Evolutionary conservation across 23 tunicate species (phyloP).

Genomic region (Ciona savignyi): DNA sequence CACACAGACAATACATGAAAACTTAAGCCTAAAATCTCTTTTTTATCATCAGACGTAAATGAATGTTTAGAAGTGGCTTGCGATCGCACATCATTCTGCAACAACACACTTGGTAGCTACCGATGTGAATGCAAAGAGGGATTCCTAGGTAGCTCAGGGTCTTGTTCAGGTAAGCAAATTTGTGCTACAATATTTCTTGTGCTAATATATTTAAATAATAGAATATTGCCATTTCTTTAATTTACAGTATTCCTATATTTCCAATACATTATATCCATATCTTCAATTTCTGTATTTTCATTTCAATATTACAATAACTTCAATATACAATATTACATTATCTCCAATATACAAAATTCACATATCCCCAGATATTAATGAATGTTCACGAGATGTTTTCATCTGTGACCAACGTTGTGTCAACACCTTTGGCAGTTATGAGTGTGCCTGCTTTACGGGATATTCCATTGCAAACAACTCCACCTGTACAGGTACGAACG

Average conservation of each 20-base stretch:
- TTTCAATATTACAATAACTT: background rate
- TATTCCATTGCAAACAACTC: background rate
- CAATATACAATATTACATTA: background rate
- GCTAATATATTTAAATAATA: no score
- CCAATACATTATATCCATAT: no score
- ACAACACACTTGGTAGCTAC: constrained; percentile 28
- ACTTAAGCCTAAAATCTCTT: no score
- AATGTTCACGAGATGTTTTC: background rate
- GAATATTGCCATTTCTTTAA: no score
- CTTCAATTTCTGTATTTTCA: no score
- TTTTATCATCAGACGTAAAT: constrained; percentile 25
- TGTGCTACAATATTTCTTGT: no score
- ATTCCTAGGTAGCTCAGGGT: constrained; percentile 13
- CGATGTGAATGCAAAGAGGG: constrained; percentile 32
- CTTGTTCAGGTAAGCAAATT: background rate
- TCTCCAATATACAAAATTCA: no score
- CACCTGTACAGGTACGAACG: background rate
- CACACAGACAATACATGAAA: no score
- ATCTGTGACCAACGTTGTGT: background rate
- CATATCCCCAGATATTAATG: background rate
- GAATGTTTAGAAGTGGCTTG: constrained; percentile 26
- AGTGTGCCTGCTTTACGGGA: background rate
- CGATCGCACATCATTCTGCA: constrained; percentile 8
- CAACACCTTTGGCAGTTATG: background rate
- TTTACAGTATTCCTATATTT: no score